Conservation (phyloP, 2,113 vertebrate genomes). For the Falcunculus frontatus region DNA sequence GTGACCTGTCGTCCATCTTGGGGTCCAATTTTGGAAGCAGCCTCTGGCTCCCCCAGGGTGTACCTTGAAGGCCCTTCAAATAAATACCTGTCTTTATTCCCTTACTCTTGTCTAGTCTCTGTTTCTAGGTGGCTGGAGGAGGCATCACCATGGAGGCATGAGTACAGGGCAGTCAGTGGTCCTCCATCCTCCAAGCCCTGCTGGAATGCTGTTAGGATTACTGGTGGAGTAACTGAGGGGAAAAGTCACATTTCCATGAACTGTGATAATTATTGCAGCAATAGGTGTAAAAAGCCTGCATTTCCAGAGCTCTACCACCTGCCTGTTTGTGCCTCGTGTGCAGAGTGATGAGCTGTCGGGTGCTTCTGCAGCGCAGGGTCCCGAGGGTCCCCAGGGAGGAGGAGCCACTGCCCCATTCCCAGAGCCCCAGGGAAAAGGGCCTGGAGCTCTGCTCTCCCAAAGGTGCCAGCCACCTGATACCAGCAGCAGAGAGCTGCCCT, state of each 20-base stretch:
- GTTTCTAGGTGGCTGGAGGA: no score
- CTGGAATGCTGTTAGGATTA: background rate
- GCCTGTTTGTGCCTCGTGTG: accelerated
- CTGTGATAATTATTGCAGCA: background rate
- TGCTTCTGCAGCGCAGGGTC: background rate
- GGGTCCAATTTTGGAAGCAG: no score
- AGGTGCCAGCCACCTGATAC: background rate
- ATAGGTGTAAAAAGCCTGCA: background rate
- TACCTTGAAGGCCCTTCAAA: no score
- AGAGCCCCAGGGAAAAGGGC: no score
- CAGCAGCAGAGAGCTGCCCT: background rate
- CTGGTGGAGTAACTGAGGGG: background rate
- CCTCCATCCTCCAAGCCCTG: background rate
- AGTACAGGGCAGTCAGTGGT: background rate
- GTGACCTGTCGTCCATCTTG: no score
- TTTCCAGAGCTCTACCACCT: background rate
- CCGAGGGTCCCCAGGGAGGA: background rate
- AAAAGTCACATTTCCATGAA: background rate
- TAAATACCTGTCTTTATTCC: no score
- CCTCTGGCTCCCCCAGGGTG: no score
- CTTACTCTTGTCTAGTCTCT: no score
- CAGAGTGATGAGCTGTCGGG: background rate
- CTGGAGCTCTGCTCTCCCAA: background rate
- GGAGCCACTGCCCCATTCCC: background rate
- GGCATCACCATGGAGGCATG: background rate